Conservation (phyloP, 1,140 invertebrate species). For the Marisa cornuarietis region DNA sequence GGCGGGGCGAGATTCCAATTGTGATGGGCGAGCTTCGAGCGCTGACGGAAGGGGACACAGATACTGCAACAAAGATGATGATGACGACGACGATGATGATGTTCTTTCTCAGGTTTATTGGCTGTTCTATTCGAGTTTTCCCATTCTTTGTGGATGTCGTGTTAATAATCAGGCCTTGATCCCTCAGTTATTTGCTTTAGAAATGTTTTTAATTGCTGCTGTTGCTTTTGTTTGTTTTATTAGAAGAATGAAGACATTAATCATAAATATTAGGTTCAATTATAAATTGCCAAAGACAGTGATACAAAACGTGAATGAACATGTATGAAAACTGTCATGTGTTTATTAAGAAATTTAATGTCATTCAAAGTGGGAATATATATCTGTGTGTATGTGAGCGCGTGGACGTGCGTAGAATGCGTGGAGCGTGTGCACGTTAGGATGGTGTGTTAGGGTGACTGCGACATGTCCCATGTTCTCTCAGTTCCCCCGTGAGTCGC, state of each 20-base stretch:
- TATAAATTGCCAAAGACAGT: background rate
- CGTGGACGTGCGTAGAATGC: too few species aligned
- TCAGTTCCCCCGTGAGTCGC: too few species aligned
- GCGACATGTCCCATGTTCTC: too few species aligned
- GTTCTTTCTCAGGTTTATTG: too few species aligned
- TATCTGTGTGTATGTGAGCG: background rate
- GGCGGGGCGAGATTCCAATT: slow-evolving; percentile 11
- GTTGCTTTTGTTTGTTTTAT: background rate
- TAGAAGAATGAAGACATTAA: background rate
- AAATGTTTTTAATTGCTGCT: background rate
- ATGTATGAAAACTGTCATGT: too few species aligned
- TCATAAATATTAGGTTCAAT: background rate
- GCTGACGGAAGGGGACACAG: slow-evolving; percentile 2
- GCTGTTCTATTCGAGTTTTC: too few species aligned
- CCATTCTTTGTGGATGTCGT: too few species aligned
- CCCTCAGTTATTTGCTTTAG: background rate
- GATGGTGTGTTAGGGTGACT: background rate
- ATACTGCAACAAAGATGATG: background rate
- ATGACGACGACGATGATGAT: background rate
- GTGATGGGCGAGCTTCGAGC: slow-evolving; percentile 15
- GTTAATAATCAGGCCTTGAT: background rate
- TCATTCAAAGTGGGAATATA: too few species aligned
- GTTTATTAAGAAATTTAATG: too few species aligned
- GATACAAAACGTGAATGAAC: too few species aligned
- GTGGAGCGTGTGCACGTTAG: background rate